Percentiles rank a stretch among this genome's conserved stretches.
Conservation (phyloP, 2,797 vertebrate genomes). For the Florisuga fusca region DNA sequence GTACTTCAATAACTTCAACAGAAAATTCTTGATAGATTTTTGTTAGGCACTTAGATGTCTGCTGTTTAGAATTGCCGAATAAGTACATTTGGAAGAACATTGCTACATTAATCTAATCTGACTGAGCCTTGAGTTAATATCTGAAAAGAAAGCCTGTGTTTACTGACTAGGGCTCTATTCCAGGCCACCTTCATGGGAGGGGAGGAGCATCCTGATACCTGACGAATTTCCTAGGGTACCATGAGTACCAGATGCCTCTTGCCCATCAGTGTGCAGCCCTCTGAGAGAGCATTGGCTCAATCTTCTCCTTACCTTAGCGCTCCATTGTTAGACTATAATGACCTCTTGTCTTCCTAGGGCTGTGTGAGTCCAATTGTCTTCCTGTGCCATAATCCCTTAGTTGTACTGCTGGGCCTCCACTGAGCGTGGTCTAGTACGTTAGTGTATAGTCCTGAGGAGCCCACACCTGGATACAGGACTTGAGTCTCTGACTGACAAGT, state of each 20-base stretch:
- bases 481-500: not conserved
- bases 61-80: not conserved
- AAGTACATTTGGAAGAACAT: not conserved
- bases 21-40: not conserved
- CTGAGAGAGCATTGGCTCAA: not conserved
- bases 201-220: not conserved
- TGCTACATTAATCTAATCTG: not conserved
- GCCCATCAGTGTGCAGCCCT: not conserved
- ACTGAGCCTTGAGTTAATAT: not conserved
- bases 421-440: not conserved
- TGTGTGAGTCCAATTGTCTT: not conserved
- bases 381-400: not conserved
- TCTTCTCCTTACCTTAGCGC: not conserved
- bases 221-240: not conserved
- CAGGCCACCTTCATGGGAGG: not conserved
- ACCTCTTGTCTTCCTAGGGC: not conserved
- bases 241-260: not conserved
- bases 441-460: not conserved
- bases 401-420: not conserved
- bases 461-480: not conserved
- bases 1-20: not conserved
- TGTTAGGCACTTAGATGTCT: not conserved
- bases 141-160: not conserved
- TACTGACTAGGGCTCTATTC: not conserved
- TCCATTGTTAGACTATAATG: rapidly evolving